Conservation (phyloP, 2,888 invertebrate genomes). For the Hemicrepidius hirtus region DNA sequence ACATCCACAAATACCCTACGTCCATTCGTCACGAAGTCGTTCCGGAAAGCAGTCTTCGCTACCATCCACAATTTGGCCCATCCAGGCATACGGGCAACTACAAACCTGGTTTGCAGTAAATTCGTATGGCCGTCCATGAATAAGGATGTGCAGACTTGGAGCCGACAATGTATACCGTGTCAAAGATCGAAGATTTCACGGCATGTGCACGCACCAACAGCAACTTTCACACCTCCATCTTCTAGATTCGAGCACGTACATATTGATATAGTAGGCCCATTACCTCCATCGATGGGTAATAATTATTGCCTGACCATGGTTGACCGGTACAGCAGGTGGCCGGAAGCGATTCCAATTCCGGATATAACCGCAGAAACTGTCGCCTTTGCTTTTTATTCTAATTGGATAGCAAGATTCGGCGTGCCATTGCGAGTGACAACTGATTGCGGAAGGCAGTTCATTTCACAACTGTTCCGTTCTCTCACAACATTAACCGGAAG, state of each 20-base stretch:
- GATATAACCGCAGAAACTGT: slow-evolving; percentile 68
- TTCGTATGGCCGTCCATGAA: too few species aligned
- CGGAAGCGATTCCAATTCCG: slow-evolving; percentile 65
- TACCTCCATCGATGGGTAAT: slow-evolving; percentile 52
- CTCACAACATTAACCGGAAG: slow-evolving; percentile 46
- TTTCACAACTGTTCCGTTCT: slow-evolving; percentile 62
- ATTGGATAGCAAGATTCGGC: slow-evolving; percentile 69
- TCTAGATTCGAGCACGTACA: slow-evolving; percentile 64
- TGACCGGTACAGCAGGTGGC: slow-evolving; percentile 67
- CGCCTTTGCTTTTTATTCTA: slow-evolving; percentile 62
- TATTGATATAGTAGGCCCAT: slow-evolving; percentile 63
- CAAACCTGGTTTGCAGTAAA: not conserved
- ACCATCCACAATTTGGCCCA: not conserved
- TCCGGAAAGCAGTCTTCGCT: not conserved
- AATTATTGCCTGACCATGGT: slow-evolving; percentile 58
- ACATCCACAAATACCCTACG: not conserved
- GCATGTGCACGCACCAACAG: slow-evolving; percentile 61
- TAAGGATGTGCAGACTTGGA: slow-evolving; percentile 60
- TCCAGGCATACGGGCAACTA: not conserved
- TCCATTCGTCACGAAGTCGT: not conserved
- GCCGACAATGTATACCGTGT: slow-evolving; percentile 62
- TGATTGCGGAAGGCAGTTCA: slow-evolving; percentile 68
- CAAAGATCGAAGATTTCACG: slow-evolving; percentile 64
- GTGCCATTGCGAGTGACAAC: slow-evolving; percentile 63
- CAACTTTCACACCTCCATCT: slow-evolving; percentile 56